Conservation (phyloP, 2,888 invertebrate genomes). For the Lasioglossum leucozonium region DNA sequence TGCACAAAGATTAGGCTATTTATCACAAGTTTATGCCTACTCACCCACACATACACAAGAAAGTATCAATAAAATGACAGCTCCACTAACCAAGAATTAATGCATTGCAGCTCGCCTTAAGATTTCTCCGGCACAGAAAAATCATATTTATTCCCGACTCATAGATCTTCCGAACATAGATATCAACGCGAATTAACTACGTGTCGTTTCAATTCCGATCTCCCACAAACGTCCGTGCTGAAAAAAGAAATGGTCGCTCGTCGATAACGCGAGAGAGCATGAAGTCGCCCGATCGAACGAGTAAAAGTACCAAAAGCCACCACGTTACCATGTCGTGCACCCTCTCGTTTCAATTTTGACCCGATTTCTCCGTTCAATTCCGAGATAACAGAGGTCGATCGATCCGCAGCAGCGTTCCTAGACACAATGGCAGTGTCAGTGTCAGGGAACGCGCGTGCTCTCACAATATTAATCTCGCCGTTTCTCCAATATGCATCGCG, state of each 20-base stretch:
- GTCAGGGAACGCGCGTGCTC: not conserved
- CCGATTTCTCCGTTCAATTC: constrained; percentile 26
- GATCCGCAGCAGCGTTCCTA: constrained; percentile 13
- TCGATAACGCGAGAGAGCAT: not conserved
- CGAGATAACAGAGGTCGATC: constrained; percentile 24
- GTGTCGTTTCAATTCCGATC: not conserved
- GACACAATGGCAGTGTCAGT: constrained; percentile 10
- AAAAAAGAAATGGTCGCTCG: not conserved
- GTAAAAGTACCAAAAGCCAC: not conserved
- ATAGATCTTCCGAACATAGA: not conserved
- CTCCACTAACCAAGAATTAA: not conserved
- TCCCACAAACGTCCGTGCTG: not conserved
- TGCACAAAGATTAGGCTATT: too few species aligned
- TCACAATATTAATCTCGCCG: constrained; percentile 14
- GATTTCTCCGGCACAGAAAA: not conserved
- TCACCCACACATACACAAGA: too few species aligned
- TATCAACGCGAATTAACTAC: not conserved
- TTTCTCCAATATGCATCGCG: not conserved
- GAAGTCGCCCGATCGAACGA: not conserved
- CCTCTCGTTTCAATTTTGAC: constrained; percentile 19
- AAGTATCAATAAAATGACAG: too few species aligned
- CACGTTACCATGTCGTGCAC: not conserved
- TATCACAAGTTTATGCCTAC: too few species aligned
- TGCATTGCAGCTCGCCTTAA: not conserved
- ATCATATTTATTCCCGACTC: not conserved